Conservation (phyloP, 2,113 vertebrate genomes). For the Hylia prasina region DNA sequence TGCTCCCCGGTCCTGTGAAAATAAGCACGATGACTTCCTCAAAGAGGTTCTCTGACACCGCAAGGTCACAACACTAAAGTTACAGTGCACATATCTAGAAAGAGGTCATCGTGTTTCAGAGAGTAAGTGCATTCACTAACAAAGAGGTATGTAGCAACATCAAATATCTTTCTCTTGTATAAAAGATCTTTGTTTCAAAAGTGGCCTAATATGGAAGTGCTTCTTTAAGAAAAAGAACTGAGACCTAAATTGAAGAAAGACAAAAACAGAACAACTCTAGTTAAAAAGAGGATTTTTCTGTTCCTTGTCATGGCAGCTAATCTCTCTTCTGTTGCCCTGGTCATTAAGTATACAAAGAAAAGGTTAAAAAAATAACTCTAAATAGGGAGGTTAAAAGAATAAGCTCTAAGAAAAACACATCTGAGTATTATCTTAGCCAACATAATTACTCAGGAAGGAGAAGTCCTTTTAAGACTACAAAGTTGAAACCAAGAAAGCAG, state of each 20-base stretch:
- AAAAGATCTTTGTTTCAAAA: background rate
- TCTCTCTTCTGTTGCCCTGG: background rate
- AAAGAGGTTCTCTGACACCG: rapidly evolving
- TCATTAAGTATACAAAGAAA: conserved; percentile 31
- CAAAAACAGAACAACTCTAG: background rate
- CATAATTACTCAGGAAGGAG: background rate
- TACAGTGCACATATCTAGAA: background rate
- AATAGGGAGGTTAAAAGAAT: conserved; percentile 29
- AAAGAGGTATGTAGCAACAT: background rate
- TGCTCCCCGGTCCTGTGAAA: background rate
- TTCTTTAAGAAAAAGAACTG: background rate
- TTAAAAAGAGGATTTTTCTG: conserved; percentile 30
- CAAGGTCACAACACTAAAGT: background rate
- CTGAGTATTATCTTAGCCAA: conserved; percentile 16
- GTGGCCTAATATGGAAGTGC: background rate
- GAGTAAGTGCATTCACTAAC: background rate
- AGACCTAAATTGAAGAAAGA: background rate
- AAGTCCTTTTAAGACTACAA: background rate
- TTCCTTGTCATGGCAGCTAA: conserved; percentile 23
- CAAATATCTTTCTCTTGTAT: background rate
- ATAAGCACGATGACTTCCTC: background rate
- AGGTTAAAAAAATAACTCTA: conserved; percentile 55
- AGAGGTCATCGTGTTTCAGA: background rate
- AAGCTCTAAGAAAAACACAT: conserved; percentile 21
- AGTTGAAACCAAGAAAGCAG: background rate